Conservation (phyloP, 2,888 invertebrate genomes). For the Cordilura impudica region DNA sequence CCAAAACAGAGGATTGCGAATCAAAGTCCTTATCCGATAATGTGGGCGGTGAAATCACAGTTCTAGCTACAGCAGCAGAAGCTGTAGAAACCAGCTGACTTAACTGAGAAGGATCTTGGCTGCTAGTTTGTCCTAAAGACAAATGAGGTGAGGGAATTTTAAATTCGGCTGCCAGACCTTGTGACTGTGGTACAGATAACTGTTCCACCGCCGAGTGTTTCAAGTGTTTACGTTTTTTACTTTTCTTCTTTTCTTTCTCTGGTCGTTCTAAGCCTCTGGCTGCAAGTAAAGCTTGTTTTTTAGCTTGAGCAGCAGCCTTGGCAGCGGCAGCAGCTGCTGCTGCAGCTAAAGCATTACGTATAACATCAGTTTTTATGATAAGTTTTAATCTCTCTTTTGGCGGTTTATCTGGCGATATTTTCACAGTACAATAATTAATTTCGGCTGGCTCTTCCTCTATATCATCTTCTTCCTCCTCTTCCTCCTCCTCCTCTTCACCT, state of each 20-base stretch:
- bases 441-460: conserved; percentile 74
- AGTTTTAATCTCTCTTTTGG: conserved; percentile 79
- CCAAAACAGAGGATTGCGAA: conserved; percentile 77
- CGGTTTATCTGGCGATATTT: conserved; percentile 77
- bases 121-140: conserved; percentile 63
- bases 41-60: conserved; percentile 78
- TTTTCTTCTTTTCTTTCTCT: conserved; percentile 71
- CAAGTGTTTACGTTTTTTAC: conserved; percentile 75
- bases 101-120: conserved; percentile 37
- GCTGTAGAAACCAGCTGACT: conserved; percentile 35
- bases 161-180: conserved; percentile 68
- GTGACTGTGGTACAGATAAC: conserved; percentile 48
- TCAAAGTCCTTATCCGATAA: conserved; percentile 78
- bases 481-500: conserved; percentile 65
- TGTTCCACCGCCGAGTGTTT: conserved; percentile 69
- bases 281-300: conserved; percentile 60
- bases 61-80: conserved; percentile 53
- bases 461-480: conserved; percentile 64
- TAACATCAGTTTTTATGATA: conserved; percentile 77
- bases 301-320: conserved; percentile 69
- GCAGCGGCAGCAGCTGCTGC: conserved; percentile 74
- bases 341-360: conserved; percentile 75
- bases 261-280: conserved; percentile 61
- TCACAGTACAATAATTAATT: conserved; percentile 76
- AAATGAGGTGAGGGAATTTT: conserved; percentile 79